Evolutionary conservation across 2,888 invertebrate species (phyloP), one percentile per base, ranked within the genome.

Genomic region (Mythimna pallens): DNA sequence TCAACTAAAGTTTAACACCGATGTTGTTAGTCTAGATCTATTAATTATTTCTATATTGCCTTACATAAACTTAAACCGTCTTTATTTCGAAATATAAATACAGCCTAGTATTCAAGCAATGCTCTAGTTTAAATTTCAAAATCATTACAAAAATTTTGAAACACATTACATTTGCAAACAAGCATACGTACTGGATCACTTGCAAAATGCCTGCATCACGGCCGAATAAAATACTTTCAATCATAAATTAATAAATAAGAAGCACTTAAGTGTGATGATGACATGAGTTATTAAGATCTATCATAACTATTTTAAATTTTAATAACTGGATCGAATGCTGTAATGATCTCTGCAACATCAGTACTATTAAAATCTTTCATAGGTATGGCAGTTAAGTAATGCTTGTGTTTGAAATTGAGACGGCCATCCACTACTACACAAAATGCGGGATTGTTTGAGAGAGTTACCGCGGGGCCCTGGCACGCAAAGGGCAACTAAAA

Each of bases 121-220:
- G 72, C 43, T 74, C 73, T 70, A 78, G 63, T 83, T 76, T 64
- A 54, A 54, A 58, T 80, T 80, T 55, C 75, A 73, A 80, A 83
- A 80, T 80, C 65, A 70, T 59, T 70, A 81, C 61, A 30, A 61
- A 52, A 20, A 77, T 76, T 80, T 82, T 76, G 84, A 73, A 84
- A 80, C 22, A 34, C 50, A 65, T 66, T 75, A 64, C 66, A 57
- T 52, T 78, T 73, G 57, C 57, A 73, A 72, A 74, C 52, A 59
- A 52, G 66, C 55, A 67, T 65, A 55, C 54, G 58, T 66, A 64
- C 71, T 81, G 34, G 52, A 63, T 66, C 43, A 64, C 66, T 80
- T 64, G 55, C 65, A 80, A 66, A 76, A 70, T 43, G 17, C 8
- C 25, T 2, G 14, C 30, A 64, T 66, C 70, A 57, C 22, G 63